Evolutionary conservation across 2,888 invertebrate genomes (phyloP), one percentile per base, ranked within the genome.

Genomic region (Lithosia quadra): DNA sequence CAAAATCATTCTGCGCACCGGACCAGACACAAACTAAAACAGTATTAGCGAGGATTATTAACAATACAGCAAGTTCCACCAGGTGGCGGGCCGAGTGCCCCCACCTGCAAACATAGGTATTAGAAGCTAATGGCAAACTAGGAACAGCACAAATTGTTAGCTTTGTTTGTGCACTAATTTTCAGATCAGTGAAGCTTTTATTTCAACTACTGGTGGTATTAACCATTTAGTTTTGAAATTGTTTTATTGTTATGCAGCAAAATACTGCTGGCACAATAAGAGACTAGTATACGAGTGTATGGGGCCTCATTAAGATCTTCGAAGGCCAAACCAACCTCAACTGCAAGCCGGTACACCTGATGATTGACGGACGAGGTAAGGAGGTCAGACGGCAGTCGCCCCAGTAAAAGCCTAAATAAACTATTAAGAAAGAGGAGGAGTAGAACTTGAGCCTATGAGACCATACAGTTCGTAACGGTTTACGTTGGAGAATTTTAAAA

Each of bases 41-140:
- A 49, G n/a, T 8, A n/a, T 49, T 43, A 18, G 7, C 5, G 5
- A 43, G 43, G 43, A 43, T 18, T 43, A 43, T 43, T 49, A 49
- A 9, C 49, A 49, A 49, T 49, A 49, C 18, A 49, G 49, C n/a
- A 49, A 49, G 49, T 49, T 8, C 18, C n/a, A n/a, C 49, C 8
- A 49, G 49, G 49, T n/a, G 49, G 49, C 9, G 49, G n/a, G 9
- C n/a, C 18, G 49, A n/a, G 9, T 2, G 18, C n/a, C 34, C 49
- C 9, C 5, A 18, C 49, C 55, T 22, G 24, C 55, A 56, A 56
- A 74, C 71, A 72, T 74, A 71, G 59, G 58, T 68, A 58, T 77
- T 80, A 73, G 72, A 72, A 76, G 77, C 75, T 78, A 72, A 75
- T 76, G 75, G 72, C 75, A 34, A 71, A 75, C 71, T 78, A 60